phyloP scores from a whole-genome alignment of 2,797 vertebrate genomes.

The Syngnathus rostellatus region DNA sequence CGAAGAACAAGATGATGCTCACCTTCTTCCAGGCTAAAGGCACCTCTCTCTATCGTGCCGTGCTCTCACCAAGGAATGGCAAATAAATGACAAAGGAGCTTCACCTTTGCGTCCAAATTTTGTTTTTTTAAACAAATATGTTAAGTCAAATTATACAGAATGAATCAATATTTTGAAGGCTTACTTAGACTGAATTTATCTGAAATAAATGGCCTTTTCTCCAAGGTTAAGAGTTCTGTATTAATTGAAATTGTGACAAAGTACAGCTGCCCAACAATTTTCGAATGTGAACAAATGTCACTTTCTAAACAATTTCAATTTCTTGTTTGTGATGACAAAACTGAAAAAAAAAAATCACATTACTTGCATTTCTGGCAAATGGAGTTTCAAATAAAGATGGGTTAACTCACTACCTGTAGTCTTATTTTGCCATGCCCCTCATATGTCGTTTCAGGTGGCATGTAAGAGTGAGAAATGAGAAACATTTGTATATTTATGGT shows the following conservation, averaged over 20 bases:
- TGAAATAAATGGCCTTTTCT: neutral
- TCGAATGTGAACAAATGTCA: neutral
- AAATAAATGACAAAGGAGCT: constrained; percentile 12
- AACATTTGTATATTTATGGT: too few relatives aligned
- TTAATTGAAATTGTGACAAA: neutral
- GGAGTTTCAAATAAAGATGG: neutral
- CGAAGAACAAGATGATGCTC: constrained; percentile 64
- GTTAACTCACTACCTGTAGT: neutral
- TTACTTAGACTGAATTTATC: neutral
- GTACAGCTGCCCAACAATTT: neutral
- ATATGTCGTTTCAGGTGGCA: neutral
- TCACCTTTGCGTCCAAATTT: neutral
- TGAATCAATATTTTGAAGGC: neutral
- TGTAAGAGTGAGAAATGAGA: neutral
- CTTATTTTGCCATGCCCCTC: too few relatives aligned
- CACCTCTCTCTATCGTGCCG: constrained; percentile 79
- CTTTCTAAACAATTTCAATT: too few relatives aligned
- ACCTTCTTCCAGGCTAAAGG: constrained; percentile 82
- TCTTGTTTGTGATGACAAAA: neutral
- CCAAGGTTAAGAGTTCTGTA: neutral
- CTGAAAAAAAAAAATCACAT: neutral
- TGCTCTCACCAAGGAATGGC: constrained; percentile 62
- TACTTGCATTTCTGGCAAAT: neutral
- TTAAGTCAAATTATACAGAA: neutral
- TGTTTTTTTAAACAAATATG: neutral